Conservation (phyloP, 2,797 vertebrate genomes). For the Phalloptychus januarius region DNA sequence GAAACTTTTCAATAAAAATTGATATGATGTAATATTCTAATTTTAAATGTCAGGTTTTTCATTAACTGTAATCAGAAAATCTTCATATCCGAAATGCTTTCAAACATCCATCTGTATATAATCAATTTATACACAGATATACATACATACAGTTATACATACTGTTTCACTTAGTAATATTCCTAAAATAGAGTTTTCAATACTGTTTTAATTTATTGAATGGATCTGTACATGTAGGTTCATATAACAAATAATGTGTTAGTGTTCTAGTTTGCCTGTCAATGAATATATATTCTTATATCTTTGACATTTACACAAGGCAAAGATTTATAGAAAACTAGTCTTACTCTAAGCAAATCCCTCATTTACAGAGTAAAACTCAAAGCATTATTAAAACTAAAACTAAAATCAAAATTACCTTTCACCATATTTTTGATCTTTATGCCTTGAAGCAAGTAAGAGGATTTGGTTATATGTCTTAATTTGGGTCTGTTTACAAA, state of each 20-base stretch:
- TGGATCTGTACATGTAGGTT: not conserved
- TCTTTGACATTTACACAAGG: not conserved
- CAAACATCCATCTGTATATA: no score
- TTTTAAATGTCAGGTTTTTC: no score
- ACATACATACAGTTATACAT: no score
- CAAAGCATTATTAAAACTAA: no score
- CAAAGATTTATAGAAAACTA: not conserved
- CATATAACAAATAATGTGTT: not conserved
- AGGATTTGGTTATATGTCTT: not conserved
- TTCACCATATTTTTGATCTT: slow-evolving; percentile 24
- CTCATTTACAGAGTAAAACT: slow-evolving; percentile 24
- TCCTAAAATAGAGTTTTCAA: no score
- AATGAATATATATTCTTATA: slow-evolving; percentile 1
- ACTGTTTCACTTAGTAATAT: no score
- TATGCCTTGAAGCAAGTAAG: slow-evolving; percentile 16
- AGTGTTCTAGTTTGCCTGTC: not conserved
- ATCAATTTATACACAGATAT: no score
- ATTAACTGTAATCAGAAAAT: no score
- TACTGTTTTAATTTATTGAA: no score
- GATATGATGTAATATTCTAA: no score
- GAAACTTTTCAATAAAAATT: no score
- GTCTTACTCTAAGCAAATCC: slow-evolving; percentile 11
- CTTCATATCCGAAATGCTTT: no score
- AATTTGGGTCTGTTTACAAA: slow-evolving; percentile 21
- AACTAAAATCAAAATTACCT: not conserved